Conservation (phyloP, 2,113 vertebrate genomes). For the Stigmatopora nigra region DNA sequence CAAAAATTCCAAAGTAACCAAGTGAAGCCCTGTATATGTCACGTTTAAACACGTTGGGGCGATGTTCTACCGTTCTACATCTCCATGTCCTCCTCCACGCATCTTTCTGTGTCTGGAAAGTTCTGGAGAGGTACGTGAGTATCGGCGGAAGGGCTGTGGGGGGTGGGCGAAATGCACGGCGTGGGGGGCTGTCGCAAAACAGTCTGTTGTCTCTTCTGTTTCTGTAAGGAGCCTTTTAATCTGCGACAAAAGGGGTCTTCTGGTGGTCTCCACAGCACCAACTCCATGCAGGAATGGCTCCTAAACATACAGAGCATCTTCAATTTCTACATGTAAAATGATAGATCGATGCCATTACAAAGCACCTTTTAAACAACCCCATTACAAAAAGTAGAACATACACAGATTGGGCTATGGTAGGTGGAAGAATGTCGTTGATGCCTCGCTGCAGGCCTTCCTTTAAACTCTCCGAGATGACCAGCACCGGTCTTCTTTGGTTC, state of each 20-base stretch:
- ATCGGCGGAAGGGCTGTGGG: constrained; percentile 36
- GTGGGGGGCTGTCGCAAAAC: constrained; percentile 45
- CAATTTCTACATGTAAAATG: too few relatives aligned
- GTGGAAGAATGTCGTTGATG: constrained; percentile 73
- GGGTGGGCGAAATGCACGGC: constrained; percentile 44
- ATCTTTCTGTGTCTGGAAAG: constrained; percentile 41
- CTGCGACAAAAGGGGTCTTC: constrained; percentile 65
- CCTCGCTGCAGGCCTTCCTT: constrained; percentile 70
- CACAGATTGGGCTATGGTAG: constrained; percentile 73
- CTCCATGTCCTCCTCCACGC: constrained; percentile 74
- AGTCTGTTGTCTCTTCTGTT: constrained; percentile 63
- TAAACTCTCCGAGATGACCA: constrained; percentile 74
- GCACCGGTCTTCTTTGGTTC: constrained; percentile 60
- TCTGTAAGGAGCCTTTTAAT: constrained; percentile 64
- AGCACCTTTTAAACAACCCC: not conserved
- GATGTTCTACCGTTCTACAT: constrained; percentile 44
- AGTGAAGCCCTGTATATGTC: not conserved
- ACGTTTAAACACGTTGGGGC: constrained; percentile 5
- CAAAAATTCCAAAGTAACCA: constrained; percentile 9
- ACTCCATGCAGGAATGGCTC: constrained; percentile 75
- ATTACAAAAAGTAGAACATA: constrained; percentile 43
- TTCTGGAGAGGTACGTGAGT: constrained; percentile 38
- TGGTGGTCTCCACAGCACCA: constrained; percentile 74
- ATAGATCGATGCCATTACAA: too few relatives aligned
- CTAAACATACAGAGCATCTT: constrained; percentile 33